These are phyloP conservation scores for Ceyx margarethae DNA, from an alignment of 2,113 vertebrate species.

Conservation along the genomic window DNA sequence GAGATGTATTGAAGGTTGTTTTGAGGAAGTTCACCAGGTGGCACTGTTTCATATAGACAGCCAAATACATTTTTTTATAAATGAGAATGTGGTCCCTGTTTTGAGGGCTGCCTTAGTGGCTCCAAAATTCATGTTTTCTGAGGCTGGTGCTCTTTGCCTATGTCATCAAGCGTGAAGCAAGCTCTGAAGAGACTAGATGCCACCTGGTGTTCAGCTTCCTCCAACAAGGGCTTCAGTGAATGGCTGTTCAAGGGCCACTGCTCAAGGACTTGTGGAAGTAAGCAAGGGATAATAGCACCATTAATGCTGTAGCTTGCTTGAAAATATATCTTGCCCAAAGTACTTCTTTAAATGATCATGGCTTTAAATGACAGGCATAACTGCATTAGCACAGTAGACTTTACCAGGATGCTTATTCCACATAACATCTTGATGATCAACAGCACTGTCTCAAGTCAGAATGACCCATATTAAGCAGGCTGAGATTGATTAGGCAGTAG, in stretches of 20 bases:
- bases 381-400: not conserved
- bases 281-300: not conserved
- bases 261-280: not conserved
- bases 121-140: not conserved
- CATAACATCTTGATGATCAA: not conserved
- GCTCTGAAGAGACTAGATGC: not conserved
- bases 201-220: not conserved
- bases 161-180: not conserved
- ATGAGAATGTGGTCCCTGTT: not conserved
- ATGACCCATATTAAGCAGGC: not conserved
- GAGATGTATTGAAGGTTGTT: not conserved
- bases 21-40: not conserved
- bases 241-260: not conserved
- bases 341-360: not conserved
- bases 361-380: not conserved
- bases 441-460: not conserved
- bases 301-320: not conserved
- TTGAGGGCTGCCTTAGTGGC: not conserved
- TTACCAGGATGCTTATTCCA: not conserved
- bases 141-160: not conserved
- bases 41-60: not conserved
- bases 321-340: not conserved
- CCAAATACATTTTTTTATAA: not conserved
- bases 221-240: rapidly evolving
- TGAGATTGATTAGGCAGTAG: not conserved